Evolutionary conservation across 2,888 invertebrate species (phyloP).

Genomic region (Neelides folsomi): DNA sequence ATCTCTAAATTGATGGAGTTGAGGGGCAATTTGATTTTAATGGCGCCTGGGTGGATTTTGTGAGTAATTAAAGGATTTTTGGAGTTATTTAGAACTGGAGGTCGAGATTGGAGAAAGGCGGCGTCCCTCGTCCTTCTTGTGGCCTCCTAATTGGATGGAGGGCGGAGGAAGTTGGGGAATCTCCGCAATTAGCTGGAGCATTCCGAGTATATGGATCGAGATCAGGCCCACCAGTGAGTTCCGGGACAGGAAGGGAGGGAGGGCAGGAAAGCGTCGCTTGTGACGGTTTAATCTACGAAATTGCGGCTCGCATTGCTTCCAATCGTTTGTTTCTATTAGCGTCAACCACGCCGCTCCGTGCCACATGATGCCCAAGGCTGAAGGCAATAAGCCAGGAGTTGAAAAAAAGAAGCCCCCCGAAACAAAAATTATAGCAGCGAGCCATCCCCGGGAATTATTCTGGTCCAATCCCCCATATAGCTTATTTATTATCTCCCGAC

Average conservation of each 20-base stretch:
- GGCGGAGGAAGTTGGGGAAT: background rate
- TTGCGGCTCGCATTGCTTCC: slow-evolving; percentile 42
- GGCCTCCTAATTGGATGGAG: background rate
- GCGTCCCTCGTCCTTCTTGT: background rate
- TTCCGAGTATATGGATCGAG: no score
- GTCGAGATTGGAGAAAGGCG: slow-evolving; percentile 1
- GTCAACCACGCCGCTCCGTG: slow-evolving; percentile 39
- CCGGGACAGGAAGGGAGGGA: background rate
- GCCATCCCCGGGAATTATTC: slow-evolving; percentile 23
- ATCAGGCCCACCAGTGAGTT: no score
- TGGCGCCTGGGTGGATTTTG: no score
- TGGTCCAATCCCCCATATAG: slow-evolving; percentile 17
- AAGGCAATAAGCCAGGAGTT: slow-evolving; percentile 16
- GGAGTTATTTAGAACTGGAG: background rate
- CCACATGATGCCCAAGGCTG: slow-evolving; percentile 33
- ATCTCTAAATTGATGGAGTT: no score
- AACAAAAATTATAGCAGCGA: slow-evolving; percentile 23
- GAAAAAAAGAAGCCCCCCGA: slow-evolving; percentile 19
- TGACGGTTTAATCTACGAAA: slow-evolving; percentile 54
- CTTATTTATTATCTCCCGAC: slow-evolving; percentile 20
- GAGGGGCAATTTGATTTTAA: no score
- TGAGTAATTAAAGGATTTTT: no score
- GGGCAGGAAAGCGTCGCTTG: slow-evolving; percentile 34
- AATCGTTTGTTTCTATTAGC: slow-evolving; percentile 51
- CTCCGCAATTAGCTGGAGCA: no score